Conservation (phyloP, 2,113 vertebrate species). For the Fregata magnificens region DNA sequence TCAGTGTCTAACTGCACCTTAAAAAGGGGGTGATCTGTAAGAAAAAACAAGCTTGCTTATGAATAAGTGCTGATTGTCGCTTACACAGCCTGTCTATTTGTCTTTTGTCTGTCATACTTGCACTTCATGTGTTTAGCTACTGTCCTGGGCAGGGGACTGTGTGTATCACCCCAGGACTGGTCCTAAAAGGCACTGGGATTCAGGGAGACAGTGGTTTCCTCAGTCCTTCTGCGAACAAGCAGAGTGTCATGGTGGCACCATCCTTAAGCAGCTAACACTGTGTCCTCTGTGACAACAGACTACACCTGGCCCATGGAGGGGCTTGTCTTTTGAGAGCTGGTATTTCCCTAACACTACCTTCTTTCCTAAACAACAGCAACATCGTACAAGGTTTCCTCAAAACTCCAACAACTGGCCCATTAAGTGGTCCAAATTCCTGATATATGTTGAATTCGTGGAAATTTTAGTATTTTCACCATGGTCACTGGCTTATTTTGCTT, state of each 20-base stretch:
- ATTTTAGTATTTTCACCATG: not conserved
- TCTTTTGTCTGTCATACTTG: not conserved
- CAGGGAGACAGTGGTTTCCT: not conserved
- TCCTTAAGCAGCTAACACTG: not conserved
- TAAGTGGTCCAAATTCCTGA: not conserved
- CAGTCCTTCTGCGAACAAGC: not conserved
- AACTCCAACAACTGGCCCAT: not conserved
- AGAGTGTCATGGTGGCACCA: not conserved
- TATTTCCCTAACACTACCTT: not conserved
- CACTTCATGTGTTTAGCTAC: not conserved
- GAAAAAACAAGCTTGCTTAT: not conserved
- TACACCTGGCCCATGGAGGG: accelerated
- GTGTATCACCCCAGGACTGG: not conserved
- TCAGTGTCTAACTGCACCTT: not conserved
- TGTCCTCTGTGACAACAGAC: accelerated
- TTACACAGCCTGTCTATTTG: not conserved
- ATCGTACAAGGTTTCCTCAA: not conserved
- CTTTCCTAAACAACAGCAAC: not conserved
- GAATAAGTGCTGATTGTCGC: not conserved
- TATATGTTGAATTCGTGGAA: not conserved
- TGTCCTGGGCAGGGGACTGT: not conserved
- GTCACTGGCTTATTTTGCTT: not conserved
- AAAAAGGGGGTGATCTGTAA: not conserved
- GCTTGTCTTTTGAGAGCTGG: not conserved
- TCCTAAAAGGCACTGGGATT: not conserved